phyloP scores from a whole-genome alignment of 92 coral and sea anemone genomes.

The Palythoa grandiflora region DNA sequence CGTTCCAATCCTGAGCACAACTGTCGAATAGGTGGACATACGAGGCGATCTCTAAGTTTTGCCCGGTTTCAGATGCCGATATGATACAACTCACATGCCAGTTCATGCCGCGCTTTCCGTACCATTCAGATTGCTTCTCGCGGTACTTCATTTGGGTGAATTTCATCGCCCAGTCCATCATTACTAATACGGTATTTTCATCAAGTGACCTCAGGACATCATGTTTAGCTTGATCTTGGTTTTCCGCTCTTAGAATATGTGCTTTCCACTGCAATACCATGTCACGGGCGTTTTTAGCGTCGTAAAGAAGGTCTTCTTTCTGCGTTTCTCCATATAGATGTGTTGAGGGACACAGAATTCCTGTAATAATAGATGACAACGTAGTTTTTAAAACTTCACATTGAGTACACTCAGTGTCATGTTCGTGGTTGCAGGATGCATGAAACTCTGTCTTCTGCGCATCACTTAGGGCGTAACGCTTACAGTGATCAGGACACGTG shows the following conservation, averaged over 20 bases:
- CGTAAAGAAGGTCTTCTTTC: conserved; percentile 57
- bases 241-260: conserved; percentile 66
- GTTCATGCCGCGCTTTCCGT: conserved; percentile 72
- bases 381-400: conserved; percentile 52
- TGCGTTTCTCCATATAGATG: conserved; percentile 56
- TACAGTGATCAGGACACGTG: conserved; percentile 70
- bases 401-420: conserved; percentile 40
- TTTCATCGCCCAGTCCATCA: conserved; percentile 72
- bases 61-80: conserved; percentile 46
- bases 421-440: conserved; percentile 52
- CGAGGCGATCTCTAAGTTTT: conserved; percentile 52
- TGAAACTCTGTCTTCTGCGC: conserved; percentile 44
- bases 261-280: conserved; percentile 69
- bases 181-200: conserved; percentile 41
- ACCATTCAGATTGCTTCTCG: conserved; percentile 74
- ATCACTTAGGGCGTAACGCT: conserved; percentile 66
- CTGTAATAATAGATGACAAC: conserved; percentile 31
- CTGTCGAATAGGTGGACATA: conserved; percentile 61
- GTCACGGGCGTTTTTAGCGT: conserved; percentile 55
- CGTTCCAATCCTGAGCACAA: conserved; percentile 55
- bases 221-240: conserved; percentile 65
- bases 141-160: conserved; percentile 62
- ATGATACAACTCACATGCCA: conserved; percentile 75
- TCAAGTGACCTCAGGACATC: conserved; percentile 51
- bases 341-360: conserved; percentile 33